Conservation (phyloP, 2,888 invertebrate genomes). For the Drosophila macrospina region DNA sequence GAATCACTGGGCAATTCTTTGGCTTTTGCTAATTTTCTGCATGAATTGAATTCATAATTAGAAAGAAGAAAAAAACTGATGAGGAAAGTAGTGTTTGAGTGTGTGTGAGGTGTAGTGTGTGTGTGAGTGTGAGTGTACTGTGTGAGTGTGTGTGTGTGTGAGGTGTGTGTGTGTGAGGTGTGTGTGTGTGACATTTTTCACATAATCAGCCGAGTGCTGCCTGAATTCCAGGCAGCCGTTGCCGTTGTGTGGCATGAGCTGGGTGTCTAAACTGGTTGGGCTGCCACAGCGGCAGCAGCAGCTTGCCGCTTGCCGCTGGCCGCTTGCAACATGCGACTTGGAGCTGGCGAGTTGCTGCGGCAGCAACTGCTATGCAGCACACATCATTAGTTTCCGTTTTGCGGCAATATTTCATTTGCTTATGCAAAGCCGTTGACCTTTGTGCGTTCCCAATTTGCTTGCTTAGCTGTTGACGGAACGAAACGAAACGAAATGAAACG, state of each 20-base stretch:
- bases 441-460: slow-evolving; percentile 38
- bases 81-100: slow-evolving; percentile 34
- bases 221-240: slow-evolving; percentile 72
- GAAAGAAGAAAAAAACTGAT: slow-evolving; percentile 45
- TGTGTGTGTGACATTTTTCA: slow-evolving; percentile 80
- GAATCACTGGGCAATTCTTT: slow-evolving; percentile 58
- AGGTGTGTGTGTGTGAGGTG: slow-evolving; percentile 65
- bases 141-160: slow-evolving; percentile 21
- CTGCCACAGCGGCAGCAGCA: slow-evolving; percentile 25
- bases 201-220: slow-evolving; percentile 79
- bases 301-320: slow-evolving; percentile 17
- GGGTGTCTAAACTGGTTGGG: slow-evolving; percentile 60
- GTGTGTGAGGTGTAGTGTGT: slow-evolving; percentile 14
- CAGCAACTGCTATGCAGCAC: slow-evolving; percentile 64
- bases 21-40: slow-evolving; percentile 79
- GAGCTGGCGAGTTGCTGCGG: slow-evolving; percentile 32
- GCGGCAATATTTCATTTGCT: slow-evolving; percentile 82
- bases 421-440: slow-evolving; percentile 78
- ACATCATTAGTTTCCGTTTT: slow-evolving; percentile 84
- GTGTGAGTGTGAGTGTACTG: slow-evolving; percentile 16
- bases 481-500: slow-evolving; percentile 46
- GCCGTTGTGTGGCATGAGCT: slow-evolving; percentile 66
- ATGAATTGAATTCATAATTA: slow-evolving; percentile 82
- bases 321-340: slow-evolving; percentile 33
- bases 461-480: slow-evolving; percentile 5